A percentile compares a stretch with the other conserved stretches of the same genome.
Conservation (phyloP, 2,888 invertebrate species). For the Brachyopa scutellaris region DNA sequence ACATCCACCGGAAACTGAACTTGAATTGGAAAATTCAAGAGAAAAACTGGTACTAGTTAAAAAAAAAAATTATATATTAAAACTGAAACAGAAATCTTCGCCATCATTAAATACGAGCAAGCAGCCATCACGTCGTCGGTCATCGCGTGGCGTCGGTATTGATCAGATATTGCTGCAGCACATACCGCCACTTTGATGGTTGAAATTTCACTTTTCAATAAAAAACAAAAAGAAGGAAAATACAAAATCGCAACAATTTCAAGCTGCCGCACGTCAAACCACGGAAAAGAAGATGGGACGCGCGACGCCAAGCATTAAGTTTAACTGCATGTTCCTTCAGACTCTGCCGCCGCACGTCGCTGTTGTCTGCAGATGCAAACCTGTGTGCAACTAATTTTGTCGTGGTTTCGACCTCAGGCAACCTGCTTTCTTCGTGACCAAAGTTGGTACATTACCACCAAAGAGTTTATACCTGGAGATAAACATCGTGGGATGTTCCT, state of each 20-base stretch:
- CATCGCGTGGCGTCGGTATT: conserved; percentile 7
- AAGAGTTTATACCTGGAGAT: not conserved
- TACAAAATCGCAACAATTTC: not conserved
- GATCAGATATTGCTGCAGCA: conserved; percentile 23
- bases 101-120: not conserved
- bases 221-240: not conserved
- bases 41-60: not conserved
- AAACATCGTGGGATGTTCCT: conserved; percentile 8
- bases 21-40: not conserved
- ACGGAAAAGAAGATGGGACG: conserved; percentile 29
- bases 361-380: not conserved
- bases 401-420: conserved; percentile 30
- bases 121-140: not conserved
- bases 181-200: not conserved
- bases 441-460: conserved; percentile 20
- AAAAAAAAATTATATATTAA: not conserved
- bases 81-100: not conserved
- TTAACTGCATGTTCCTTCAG: no score
- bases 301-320: no score
- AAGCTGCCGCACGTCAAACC: not conserved
- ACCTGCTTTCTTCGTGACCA: conserved; percentile 52
- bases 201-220: conserved; percentile 38
- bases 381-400: conserved; percentile 19
- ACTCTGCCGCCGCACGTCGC: not conserved
- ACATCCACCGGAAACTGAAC: not conserved